These are phyloP conservation scores for Lepidurus packardi DNA, from an alignment of 1,140 invertebrate species.

Conservation along the genomic window DNA sequence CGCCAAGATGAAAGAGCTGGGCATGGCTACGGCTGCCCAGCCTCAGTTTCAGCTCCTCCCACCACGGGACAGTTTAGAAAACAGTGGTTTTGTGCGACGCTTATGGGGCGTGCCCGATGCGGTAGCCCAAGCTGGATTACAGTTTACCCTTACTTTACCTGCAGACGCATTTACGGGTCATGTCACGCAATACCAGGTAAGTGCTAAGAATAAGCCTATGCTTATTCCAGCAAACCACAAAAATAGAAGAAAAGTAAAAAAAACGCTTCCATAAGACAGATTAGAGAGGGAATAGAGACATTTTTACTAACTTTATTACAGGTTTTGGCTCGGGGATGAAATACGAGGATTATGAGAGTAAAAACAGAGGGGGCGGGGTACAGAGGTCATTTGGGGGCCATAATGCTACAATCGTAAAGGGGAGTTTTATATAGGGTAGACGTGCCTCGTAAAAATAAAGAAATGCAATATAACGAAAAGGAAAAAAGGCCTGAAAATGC, in stretches of 20 bases:
- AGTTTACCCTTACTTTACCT: conserved; percentile 48
- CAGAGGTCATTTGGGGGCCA: too few species aligned
- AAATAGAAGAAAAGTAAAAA: background rate
- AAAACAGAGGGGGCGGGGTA: too few species aligned
- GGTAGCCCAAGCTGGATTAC: conserved; percentile 45
- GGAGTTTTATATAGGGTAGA: too few species aligned
- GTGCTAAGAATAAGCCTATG: conserved; percentile 8
- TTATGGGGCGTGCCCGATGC: conserved; percentile 46
- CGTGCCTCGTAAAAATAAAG: too few species aligned
- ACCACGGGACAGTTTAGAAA: background rate
- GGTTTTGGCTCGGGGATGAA: too few species aligned
- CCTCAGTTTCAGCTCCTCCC: background rate
- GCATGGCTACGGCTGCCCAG: background rate
- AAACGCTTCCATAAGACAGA: background rate
- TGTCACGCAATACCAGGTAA: conserved; percentile 48
- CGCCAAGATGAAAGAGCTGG: background rate
- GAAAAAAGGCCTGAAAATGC: too few species aligned
- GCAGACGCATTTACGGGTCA: conserved; percentile 47
- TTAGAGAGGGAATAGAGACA: background rate
- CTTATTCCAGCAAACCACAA: too few species aligned
- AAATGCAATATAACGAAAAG: too few species aligned
- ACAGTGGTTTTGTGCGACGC: conserved; percentile 39
- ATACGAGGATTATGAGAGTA: too few species aligned
- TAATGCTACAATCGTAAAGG: too few species aligned
- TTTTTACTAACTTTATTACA: background rate